These are phyloP conservation scores for Callimorpha dominula DNA, from an alignment of 2,888 invertebrate genomes.

Conservation along the genomic window DNA sequence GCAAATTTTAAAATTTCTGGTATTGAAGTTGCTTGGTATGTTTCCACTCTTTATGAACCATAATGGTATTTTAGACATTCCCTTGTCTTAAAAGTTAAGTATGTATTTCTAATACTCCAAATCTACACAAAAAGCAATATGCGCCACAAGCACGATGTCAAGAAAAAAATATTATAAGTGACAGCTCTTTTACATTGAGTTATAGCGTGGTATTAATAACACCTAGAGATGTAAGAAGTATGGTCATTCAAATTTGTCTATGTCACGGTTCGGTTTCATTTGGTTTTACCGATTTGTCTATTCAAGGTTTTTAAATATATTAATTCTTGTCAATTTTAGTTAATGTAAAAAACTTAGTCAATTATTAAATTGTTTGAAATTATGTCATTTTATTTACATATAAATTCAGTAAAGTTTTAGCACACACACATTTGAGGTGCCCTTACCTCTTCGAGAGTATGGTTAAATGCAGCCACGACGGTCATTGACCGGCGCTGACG, in stretches of 20 bases:
- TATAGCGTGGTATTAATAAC: not conserved
- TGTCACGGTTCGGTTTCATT: constrained; percentile 27
- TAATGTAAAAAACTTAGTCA: not conserved
- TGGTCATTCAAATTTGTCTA: constrained; percentile 25
- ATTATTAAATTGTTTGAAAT: not conserved
- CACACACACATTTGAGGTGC: constrained; percentile 30
- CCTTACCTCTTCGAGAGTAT: constrained; percentile 42
- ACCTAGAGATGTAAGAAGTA: constrained; percentile 2
- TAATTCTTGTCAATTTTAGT: not conserved
- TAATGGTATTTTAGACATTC: not conserved
- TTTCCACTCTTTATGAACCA: no score
- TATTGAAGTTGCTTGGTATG: no score
- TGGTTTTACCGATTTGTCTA: constrained; percentile 12
- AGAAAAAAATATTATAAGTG: not conserved
- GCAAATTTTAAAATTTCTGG: not conserved
- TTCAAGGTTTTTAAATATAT: constrained; percentile 41
- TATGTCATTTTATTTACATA: constrained; percentile 15
- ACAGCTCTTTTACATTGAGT: not conserved
- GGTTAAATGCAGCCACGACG: constrained; percentile 56
- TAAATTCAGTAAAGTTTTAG: constrained; percentile 30
- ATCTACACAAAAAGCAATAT: no score
- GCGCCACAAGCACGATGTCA: not conserved
- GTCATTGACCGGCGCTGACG: constrained; percentile 67
- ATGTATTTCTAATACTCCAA: no score
- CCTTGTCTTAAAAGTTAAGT: not conserved